phyloP scores from a whole-genome alignment of 2,888 invertebrate genomes.

The Diarsia rubi region DNA sequence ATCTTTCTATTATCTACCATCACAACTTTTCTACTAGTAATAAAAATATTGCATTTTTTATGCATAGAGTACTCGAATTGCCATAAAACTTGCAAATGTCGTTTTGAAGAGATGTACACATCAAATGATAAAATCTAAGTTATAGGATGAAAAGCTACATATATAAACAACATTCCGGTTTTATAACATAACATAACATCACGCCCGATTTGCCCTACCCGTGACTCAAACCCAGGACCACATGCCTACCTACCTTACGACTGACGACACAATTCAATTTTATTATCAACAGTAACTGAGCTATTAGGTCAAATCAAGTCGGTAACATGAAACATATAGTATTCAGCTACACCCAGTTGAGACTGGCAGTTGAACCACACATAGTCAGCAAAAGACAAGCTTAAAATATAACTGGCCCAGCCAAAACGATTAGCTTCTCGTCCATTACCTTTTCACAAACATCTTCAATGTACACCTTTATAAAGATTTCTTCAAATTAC shows the following conservation, averaged over 20 bases:
- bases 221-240: too few relatives aligned
- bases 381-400: neutral
- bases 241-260: too few relatives aligned
- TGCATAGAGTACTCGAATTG: conserved; percentile 8
- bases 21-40: conserved; percentile 17
- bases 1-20: neutral
- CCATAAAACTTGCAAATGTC: conserved; percentile 9
- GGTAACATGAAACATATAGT: neutral
- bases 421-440: neutral
- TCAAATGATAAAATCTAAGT: too few relatives aligned
- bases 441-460: neutral
- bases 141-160: neutral
- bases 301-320: neutral
- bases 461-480: neutral
- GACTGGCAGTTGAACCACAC: neutral
- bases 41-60: conserved; percentile 27
- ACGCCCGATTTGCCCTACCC: too few relatives aligned
- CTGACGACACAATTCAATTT: neutral
- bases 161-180: neutral
- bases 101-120: neutral
- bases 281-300: neutral
- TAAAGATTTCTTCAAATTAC: neutral
- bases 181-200: neutral
- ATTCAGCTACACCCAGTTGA: neutral
- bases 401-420: neutral